A percentile compares a stretch with the other conserved stretches of the same genome.
phyloP scores from a whole-genome alignment of 1,140 invertebrate species.

The Liolophura sinensis region DNA sequence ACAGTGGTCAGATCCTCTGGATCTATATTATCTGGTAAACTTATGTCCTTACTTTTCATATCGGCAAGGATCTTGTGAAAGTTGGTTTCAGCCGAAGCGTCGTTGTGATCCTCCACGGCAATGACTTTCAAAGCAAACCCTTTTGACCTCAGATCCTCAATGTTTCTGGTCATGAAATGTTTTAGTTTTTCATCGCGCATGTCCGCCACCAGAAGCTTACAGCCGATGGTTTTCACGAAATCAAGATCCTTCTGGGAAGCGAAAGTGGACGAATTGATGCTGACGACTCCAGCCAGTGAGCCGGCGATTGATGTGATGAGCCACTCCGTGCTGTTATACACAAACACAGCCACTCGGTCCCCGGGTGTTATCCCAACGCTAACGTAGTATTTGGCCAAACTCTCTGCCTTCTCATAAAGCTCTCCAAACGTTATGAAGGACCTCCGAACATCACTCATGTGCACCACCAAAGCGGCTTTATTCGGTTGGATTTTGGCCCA shows the following conservation, averaged over 20 bases:
- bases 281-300: slow-evolving; percentile 2
- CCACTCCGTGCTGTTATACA: slow-evolving; percentile 2
- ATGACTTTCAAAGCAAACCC: neutral
- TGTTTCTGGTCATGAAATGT: neutral
- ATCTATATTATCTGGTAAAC: neutral
- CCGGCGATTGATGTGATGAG: neutral
- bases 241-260: neutral
- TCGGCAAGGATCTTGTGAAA: slow-evolving; percentile 1
- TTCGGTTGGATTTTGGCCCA: too few species aligned
- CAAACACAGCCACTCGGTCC: slow-evolving; percentile 3
- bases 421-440: neutral
- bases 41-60: too few species aligned
- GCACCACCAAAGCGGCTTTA: too few species aligned
- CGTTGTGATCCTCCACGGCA: neutral
- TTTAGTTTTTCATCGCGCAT: neutral
- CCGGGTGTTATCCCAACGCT: neutral
- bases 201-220: neutral
- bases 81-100: neutral
- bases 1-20: slow-evolving; percentile 5
- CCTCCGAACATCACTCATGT: too few species aligned
- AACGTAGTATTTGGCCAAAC: slow-evolving; percentile 1
- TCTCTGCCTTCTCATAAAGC: neutral
- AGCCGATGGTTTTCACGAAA: neutral
- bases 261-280: neutral
- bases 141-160: neutral